Conservation (phyloP, 1,140 invertebrate genomes). For the Drosophila busckii region DNA sequence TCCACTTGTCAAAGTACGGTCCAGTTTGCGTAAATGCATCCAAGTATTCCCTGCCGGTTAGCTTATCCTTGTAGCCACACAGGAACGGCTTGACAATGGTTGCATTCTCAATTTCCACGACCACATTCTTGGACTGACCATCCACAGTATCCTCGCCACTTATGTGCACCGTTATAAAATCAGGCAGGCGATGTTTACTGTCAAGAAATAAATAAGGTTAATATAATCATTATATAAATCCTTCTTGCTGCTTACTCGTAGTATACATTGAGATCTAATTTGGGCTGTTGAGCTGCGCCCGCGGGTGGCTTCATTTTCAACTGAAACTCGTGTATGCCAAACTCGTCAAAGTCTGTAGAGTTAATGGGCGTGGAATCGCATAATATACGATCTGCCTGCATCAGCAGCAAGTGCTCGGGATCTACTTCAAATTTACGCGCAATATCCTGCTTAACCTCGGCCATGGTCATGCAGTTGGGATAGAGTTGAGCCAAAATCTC, state of each 20-base stretch:
- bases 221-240: not conserved
- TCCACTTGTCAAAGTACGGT: conserved; percentile 75
- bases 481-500: conserved; percentile 73
- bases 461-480: conserved; percentile 71
- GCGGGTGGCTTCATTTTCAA: conserved; percentile 28
- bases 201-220: not conserved
- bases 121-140: conserved; percentile 75
- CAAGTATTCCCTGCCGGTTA: conserved; percentile 80
- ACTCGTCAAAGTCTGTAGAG: conserved; percentile 54
- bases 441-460: conserved; percentile 68
- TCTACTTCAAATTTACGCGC: conserved; percentile 63
- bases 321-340: conserved; percentile 65
- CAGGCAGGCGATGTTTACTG: conserved; percentile 77
- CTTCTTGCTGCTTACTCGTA: conserved; percentile 54
- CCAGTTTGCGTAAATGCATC: conserved; percentile 83
- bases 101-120: conserved; percentile 81
- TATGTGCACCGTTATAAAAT: conserved; percentile 80
- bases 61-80: conserved; percentile 81
- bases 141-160: conserved; percentile 67
- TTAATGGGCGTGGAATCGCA: conserved; percentile 42
- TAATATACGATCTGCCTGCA: conserved; percentile 34
- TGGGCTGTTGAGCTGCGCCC: not conserved
- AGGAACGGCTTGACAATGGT: conserved; percentile 81
- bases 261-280: conserved; percentile 61
- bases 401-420: conserved; percentile 38